Base-by-base conservation (phyloP, 2,113 vertebrate species). In the Nerophis ophidion region DNA sequence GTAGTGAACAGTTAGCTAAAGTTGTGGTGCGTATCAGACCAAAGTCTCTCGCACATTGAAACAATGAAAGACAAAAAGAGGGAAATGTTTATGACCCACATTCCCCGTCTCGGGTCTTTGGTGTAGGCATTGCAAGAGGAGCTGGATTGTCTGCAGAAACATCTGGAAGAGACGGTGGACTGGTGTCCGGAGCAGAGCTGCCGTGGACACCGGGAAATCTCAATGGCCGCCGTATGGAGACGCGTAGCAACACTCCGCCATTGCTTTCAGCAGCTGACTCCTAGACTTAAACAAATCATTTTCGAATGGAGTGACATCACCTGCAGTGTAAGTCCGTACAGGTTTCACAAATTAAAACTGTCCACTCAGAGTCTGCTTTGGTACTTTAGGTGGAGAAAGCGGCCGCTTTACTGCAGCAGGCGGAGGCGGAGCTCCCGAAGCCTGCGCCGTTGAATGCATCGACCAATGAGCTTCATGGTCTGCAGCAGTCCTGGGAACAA, bases 351-450 rank as follows among this genome's bases (percentile, higher is more conserved):
- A 44, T 12, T 3, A 44, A 13, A 4, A n/a, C 33, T 8, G 50
- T 15, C 26, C 5, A 7, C 14, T 10, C 7, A 48, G 15, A 16
- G 36, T 15, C 12, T 12, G 9, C 14, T 45, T 19, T 8, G 1
- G 33, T 26, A 47, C 60, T 70, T 72, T 65, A 99, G 96, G 84
- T 98, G 83, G 92, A 93, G 84, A 88, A 90, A 63, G 88, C 95
- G 63, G 78, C 89, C 10, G 81, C 84, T 26, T 86, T 93, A 60
- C 84, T 95, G 4, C 90, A 94, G 71, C 88, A 92, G 72, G 86
- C 94, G 72, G 92, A 93, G 83, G 91, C 90, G 12, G 94, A 96
- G 54, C 81, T 92, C 5, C 92, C 93, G 19, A 87, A 92, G 58
- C 46, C 57, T 76, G 44, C 85, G 33, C 82, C 76, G 75, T 70